Conservation (phyloP, 2,113 vertebrate genomes). For the Cheilinus undulatus region DNA sequence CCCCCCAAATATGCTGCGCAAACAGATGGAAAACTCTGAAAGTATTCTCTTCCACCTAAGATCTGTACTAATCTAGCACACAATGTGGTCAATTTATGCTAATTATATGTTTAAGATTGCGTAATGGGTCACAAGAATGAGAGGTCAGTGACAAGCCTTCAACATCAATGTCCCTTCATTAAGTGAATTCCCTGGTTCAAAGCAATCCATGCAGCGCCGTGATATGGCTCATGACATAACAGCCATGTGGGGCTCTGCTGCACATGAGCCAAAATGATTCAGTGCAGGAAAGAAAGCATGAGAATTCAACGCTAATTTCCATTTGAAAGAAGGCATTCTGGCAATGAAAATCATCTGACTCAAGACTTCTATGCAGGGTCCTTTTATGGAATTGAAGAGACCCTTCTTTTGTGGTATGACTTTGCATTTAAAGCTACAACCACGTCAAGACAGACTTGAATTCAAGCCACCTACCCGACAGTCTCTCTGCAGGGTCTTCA, state of each 20-base stretch:
- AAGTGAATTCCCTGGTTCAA: conserved; percentile 36
- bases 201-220: conserved; percentile 18
- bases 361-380: neutral
- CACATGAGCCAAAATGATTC: conserved; percentile 14
- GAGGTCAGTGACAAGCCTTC: conserved; percentile 15
- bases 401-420: conserved; percentile 6
- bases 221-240: conserved; percentile 13
- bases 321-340: conserved; percentile 7
- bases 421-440: conserved; percentile 6
- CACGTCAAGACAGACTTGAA: neutral
- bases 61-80: neutral
- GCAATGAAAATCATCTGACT: neutral
- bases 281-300: conserved; percentile 6
- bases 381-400: neutral
- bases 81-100: conserved; percentile 3
- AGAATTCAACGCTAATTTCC: neutral
- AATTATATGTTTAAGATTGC: conserved; percentile 1
- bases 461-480: conserved; percentile 88
- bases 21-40: conserved; percentile 42
- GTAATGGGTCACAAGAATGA: conserved; percentile 8
- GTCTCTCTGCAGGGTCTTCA: conserved; percentile 96
- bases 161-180: conserved; percentile 7
- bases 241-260: neutral
- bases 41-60: conserved; percentile 14
- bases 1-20: conserved; percentile 1